Evolutionary conservation across 2,113 vertebrate genomes (phyloP), one percentile per base, ranked within the genome.

Genomic region (Chelonoidis abingdonii): DNA sequence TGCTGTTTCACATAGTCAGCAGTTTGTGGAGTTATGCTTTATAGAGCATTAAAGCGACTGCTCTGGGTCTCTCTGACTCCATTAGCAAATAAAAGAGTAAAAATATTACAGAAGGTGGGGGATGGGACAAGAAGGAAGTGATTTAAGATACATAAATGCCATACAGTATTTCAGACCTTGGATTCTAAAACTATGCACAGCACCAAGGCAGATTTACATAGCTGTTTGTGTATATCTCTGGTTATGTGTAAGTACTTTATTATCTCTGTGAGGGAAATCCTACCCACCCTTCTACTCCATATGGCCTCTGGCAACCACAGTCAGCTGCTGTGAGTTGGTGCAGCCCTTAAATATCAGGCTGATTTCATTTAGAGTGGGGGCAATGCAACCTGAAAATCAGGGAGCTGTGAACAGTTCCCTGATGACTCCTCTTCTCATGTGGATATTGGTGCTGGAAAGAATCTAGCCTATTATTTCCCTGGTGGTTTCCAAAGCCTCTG

Each of bases 81-180:
- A 92, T 97, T 91, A 97, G 92, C 92, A 93, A 96, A 95, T 83
- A 90, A 96, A 94, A 86, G 83, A 89, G 52, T 10, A 44, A 41
- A 91, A 78, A 69, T 91, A 52, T 89, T 95, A 94, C 96, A 95
- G 76, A 8, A 86, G 52, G 56, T 44, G 86, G 4, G 3, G 6
- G 50, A 21, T 85, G 49, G 35, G 56, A 72, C 85, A 59, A 86
- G 88, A 93, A 96, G 85, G 90, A 56, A 93, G 88, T 76, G 91
- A 95, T 87, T 91, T 97, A 92, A 93, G 97, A 83, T 54, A 69
- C 35, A 62, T 90, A 95, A 92, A 85, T 96, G 78, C 29, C 8
- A n/a, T 13, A 27, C 7, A 10, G 84, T 78, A 47, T 80, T 91
- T 57, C 76, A 81, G 81, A 87, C 21, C 54, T 89, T 76, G 92